Evolutionary conservation across 2,113 vertebrate genomes (phyloP).

Genomic region (Mustela nigripes): DNA sequence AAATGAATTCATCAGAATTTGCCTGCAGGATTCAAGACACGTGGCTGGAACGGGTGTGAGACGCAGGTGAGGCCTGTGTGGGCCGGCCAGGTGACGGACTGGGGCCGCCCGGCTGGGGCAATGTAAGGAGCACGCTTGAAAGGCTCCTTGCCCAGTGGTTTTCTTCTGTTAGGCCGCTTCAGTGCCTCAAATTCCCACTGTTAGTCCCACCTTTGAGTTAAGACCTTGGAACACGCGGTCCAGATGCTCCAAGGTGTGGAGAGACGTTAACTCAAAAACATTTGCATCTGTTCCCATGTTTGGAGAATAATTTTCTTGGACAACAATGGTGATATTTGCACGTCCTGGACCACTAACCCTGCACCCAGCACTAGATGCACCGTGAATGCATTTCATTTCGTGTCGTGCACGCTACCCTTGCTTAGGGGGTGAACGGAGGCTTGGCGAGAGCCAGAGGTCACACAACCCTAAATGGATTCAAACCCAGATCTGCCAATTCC

Average conservation of each 20-base stretch:
- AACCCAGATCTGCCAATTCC: neutral
- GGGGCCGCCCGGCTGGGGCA: neutral
- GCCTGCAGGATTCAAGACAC: neutral
- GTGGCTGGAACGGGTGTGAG: neutral
- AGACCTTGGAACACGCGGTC: neutral
- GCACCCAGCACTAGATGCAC: neutral
- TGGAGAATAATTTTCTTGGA: neutral
- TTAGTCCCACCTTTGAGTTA: neutral
- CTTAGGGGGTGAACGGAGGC: neutral
- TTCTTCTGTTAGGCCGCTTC: neutral
- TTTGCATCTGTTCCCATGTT: neutral
- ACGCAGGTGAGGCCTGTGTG: neutral
- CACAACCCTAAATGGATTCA: neutral
- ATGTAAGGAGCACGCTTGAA: neutral
- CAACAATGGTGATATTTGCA: neutral
- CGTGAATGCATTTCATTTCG: neutral
- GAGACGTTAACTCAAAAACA: slow-evolving; percentile 22
- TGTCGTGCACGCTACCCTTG: neutral
- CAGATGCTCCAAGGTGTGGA: neutral
- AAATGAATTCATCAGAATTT: slow-evolving; percentile 58
- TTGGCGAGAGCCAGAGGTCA: neutral
- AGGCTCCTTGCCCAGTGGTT: neutral
- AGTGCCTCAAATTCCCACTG: neutral
- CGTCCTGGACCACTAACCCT: neutral
- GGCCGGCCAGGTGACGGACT: fast-evolving